Evolutionary conservation across 2,113 vertebrate genomes (phyloP).

Genomic region (Stegastes partitus): DNA sequence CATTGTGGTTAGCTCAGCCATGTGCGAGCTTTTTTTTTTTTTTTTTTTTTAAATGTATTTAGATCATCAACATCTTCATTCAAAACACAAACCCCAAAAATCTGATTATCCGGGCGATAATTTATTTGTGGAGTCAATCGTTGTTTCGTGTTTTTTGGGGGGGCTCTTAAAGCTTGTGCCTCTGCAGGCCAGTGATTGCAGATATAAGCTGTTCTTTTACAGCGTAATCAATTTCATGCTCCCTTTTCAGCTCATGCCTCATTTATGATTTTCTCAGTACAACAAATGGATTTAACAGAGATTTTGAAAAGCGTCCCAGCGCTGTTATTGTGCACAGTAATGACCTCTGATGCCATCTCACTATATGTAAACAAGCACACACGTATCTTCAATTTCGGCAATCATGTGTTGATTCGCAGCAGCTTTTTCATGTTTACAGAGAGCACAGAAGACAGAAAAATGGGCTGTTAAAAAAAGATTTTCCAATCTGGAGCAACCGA

Average conservation of each 20-base stretch:
- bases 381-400: conserved; percentile 19
- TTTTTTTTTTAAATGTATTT: conserved; percentile 33
- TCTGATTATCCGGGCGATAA: conserved; percentile 39
- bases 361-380: conserved; percentile 27
- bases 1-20: conserved; percentile 51
- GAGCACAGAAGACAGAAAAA: conserved; percentile 28
- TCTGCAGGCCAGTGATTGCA: conserved; percentile 42
- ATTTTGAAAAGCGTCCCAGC: conserved; percentile 9
- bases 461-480: neutral
- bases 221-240: conserved; percentile 62
- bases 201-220: conserved; percentile 54
- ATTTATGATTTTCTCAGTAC: conserved; percentile 40
- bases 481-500: conserved; percentile 14
- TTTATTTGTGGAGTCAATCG: conserved; percentile 39
- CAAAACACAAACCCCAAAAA: conserved; percentile 44
- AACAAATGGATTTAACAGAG: conserved; percentile 31
- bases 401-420: conserved; percentile 20
- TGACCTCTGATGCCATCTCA: conserved; percentile 26
- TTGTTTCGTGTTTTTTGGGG: conserved; percentile 9
- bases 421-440: conserved; percentile 9
- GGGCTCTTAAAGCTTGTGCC: conserved; percentile 18
- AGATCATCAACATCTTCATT: conserved; percentile 45
- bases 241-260: conserved; percentile 42
- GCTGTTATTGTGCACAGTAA: conserved; percentile 16
- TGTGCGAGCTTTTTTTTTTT: conserved; percentile 40